Evolutionary conservation across 2,888 invertebrate genomes (phyloP).

Genomic region (Ectropis crepuscularia): DNA sequence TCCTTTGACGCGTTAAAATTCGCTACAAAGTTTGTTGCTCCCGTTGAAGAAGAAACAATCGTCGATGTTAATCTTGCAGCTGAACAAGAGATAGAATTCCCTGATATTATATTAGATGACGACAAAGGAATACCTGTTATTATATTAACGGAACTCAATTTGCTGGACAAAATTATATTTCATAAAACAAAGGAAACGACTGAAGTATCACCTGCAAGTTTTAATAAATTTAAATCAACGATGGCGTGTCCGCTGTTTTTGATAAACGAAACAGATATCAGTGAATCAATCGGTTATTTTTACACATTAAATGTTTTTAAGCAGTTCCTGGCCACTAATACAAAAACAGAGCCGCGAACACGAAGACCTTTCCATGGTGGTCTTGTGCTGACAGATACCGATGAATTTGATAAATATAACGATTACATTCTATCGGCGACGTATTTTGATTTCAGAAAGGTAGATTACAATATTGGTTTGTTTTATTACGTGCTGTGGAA

Average conservation of each 20-base stretch:
- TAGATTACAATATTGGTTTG: slow-evolving; percentile 54
- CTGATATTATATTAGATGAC: slow-evolving; percentile 56
- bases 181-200: slow-evolving; percentile 30
- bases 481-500: slow-evolving; percentile 60
- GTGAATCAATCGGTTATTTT: slow-evolving; percentile 57
- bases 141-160: slow-evolving; percentile 47
- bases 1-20: slow-evolving; percentile 56
- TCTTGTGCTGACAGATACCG: slow-evolving; percentile 51
- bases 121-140: slow-evolving; percentile 60
- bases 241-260: slow-evolving; percentile 58
- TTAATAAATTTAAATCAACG: slow-evolving; percentile 50
- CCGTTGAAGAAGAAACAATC: slow-evolving; percentile 46
- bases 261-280: slow-evolving; percentile 48
- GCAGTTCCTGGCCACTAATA: slow-evolving; percentile 45
- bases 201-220: slow-evolving; percentile 45
- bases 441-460: slow-evolving; percentile 55
- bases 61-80: slow-evolving; percentile 47
- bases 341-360: slow-evolving; percentile 55
- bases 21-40: slow-evolving; percentile 39
- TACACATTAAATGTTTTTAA: slow-evolving; percentile 59
- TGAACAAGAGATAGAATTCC: slow-evolving; percentile 57
- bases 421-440: slow-evolving; percentile 59
- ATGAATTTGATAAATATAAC: slow-evolving; percentile 58
- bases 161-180: slow-evolving; percentile 55
- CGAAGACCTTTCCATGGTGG: slow-evolving; percentile 54